Evolutionary conservation across 1,140 invertebrate genomes (phyloP), one percentile per base, ranked within the genome.

Genomic region (Bombus terrestris): DNA sequence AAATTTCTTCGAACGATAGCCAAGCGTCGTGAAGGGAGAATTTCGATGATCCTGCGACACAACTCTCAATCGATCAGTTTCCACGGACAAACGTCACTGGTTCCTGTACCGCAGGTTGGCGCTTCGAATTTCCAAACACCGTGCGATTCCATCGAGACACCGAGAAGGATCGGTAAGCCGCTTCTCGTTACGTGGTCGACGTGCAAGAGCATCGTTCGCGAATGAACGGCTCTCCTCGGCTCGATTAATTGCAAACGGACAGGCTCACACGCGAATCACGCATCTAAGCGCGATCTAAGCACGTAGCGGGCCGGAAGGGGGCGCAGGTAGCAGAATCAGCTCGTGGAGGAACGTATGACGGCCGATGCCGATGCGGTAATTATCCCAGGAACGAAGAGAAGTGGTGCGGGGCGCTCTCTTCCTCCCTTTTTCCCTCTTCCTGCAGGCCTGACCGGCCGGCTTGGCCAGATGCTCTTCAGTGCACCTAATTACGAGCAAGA

Each of bases 401-500:
- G 47, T 0, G 5, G 18, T 2, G 47, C 5, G 47, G 47, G 47
- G 18, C 47, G 47, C 47, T 53, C 47, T 53, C 47, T 22, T 32
- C 12, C n/a, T 37, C 35, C 37, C 74, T 57, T 32, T 37, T 5
- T 86, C 57, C 86, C 72, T 81, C 71, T 73, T 76, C 35, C 71
- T 64, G 28, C 57, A 28, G 59, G 28, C 22, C 53, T 79, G 53
- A 22, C 39, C 37, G 86, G 71, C 43, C 47, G 64, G 78, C 68
- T 75, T 91, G 91, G 82, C 93, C 94, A 93, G 93, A 91, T 94
- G 93, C 93, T 92, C 93, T 91, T 92, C 91, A 92, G 88, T 92
- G 86, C 90, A 91, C 92, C 93, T 95, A 95, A 95, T 94, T 95
- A 94, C 93, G 90, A 93, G 92, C 91, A 90, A 94, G 93, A 95